Evolutionary conservation across 1,140 invertebrate genomes (phyloP), one percentile per base, ranked within the genome.

Genomic region (Drosophila nasuta): DNA sequence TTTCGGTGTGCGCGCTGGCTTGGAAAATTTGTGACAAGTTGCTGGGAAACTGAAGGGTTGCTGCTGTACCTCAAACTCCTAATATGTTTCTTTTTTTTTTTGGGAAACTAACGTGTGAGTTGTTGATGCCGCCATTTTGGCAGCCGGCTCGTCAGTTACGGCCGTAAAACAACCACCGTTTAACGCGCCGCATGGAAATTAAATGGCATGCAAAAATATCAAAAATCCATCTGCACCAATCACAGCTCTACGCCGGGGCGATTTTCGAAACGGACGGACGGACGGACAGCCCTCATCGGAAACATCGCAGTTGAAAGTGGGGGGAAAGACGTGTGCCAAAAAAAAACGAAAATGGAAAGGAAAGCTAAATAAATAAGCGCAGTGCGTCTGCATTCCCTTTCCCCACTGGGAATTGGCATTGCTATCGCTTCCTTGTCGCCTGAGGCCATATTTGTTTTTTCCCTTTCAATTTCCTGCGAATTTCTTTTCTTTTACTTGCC

Each of bases 381-480:
- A 49, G 58, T 33, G 45, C 62, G 67, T 82, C 80, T 87, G 57
- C 65, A 64, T 54, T n/a, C 13, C n/a, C n/a, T 7, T 1, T 25
- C 10, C 25, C 52, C 52, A 30, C 25, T n/a, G 15, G n/a, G 13
- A 15, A 54, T 54, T 54, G 30, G n/a, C 28, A 54, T 54, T 49
- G 28, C 35, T 43, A 43, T 56, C 68, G 11, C 15, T 46, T 71
- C 7, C 38, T 52, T 28, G 41, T 41, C 38, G 79, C 85, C 81
- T 60, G 81, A 67, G 56, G 86, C 78, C 85, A 89, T 89, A 90
- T 90, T 89, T 90, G 85, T 75, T 85, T 81, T 43, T 81, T 85
- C 64, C 62, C 66, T 90, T 85, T 85, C 78, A 89, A 89, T 89
- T 90, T 89, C 78, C 86, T 83, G 78, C 70, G 72, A 77, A 74